Base-by-base conservation (phyloP, 2,113 vertebrate genomes). In the Zapornia atra region DNA sequence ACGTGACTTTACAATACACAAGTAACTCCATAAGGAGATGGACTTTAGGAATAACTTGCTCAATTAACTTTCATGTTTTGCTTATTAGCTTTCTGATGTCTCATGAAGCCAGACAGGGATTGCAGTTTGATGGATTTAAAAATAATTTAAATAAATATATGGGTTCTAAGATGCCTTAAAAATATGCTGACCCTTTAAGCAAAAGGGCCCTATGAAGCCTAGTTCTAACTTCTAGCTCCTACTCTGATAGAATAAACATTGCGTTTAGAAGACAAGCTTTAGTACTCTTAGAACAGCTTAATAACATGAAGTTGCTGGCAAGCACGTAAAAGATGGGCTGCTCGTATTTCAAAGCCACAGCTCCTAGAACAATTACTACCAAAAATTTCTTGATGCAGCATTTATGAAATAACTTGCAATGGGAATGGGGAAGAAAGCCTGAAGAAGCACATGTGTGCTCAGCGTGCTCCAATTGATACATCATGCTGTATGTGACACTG, bases 271-370 rank as follows among this genome's bases (percentile, higher is more conserved):
- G 40, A 83, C n/a, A 83, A 92, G 28, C 53, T 80, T 82, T 86
- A 70, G 26, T 40, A 82, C 82, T 64, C 61, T 87, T 25, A 65
- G n/a, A 90, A 66, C 46, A 86, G 33, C 26, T 86, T 81, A 90
- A 66, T 56, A 88, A 65, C 53, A 71, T 60, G n/a, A 83, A 88
- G 77, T 59, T 64, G 86, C 76, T 66, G 29, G 60, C 24, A 59
- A 83, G 76, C 15, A 2, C 59, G 14, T 69, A 76, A 73, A 81
- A 85, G 54, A 82, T 11, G 48, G n/a, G 25, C 57, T 24, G 69
- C 56, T 64, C 81, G 25, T 71, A 88, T 84, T 95, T 92, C 91
- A 96, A 88, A 78, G 56, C 15, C 76, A 71, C 69, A 66, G 46
- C 56, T 92, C 69, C 69, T 78, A 71, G 29, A 78, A 95, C 68